A percentile compares a stretch with the other conserved stretches of the same genome.
phyloP scores from a whole-genome alignment of 2,113 vertebrate genomes.

The Mesoclemmys tuberculata region DNA sequence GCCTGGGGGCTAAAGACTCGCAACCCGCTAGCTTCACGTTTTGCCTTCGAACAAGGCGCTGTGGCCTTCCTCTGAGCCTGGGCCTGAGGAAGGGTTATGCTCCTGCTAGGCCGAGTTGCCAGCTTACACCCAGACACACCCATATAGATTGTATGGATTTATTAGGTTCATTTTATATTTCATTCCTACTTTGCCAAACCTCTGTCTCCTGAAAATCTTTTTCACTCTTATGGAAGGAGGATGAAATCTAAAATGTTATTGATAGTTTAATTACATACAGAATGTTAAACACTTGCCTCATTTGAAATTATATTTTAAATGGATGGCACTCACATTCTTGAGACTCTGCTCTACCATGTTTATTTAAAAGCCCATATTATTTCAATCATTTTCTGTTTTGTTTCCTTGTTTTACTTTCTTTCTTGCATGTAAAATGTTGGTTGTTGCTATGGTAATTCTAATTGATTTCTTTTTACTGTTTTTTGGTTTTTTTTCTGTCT shows the following conservation, averaged over 20 bases:
- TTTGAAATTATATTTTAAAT: slow-evolving; percentile 15
- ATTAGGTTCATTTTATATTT: slow-evolving; percentile 30
- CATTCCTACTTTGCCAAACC: neutral
- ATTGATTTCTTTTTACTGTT: slow-evolving; percentile 77
- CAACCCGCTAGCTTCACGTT: no score
- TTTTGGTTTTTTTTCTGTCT: slow-evolving; percentile 50
- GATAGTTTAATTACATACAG: no score
- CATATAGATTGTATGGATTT: neutral
- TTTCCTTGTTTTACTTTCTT: slow-evolving; percentile 64
- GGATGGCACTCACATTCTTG: neutral
- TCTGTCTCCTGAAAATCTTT: slow-evolving; percentile 39
- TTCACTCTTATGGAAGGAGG: neutral
- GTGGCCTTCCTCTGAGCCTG: no score
- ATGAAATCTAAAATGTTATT: no score
- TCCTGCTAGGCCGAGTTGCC: no score
- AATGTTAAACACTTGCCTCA: neutral
- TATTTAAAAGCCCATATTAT: slow-evolving; percentile 43
- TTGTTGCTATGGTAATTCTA: slow-evolving; percentile 79
- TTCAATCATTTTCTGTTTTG: slow-evolving; percentile 68
- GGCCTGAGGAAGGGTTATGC: no score
- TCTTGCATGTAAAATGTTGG: slow-evolving; percentile 71
- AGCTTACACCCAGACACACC: neutral
- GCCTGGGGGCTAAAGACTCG: no score
- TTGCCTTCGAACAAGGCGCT: no score
- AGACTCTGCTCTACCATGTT: neutral